These are phyloP conservation scores for Caenorhabditis becei DNA, from an alignment of 2,888 invertebrate species.

Conservation along the genomic window DNA sequence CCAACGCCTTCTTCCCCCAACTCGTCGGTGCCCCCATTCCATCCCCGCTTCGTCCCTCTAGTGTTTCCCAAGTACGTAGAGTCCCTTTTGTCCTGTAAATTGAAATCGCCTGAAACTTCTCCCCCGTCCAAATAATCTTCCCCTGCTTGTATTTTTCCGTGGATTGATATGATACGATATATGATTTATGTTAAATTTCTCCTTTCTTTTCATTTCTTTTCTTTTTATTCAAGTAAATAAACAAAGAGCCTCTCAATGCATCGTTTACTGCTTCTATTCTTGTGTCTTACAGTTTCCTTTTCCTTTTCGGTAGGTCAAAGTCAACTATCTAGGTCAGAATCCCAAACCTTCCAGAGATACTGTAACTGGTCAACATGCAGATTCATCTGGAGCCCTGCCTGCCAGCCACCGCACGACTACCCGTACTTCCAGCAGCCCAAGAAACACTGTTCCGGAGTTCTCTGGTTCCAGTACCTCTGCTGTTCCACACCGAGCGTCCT, in stretches of 20 bases:
- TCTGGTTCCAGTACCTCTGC: no score
- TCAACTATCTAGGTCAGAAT: no score
- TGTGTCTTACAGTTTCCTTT: no score
- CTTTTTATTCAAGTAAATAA: conserved; percentile 21
- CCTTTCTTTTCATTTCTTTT: conserved; percentile 2
- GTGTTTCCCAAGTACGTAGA: conserved; percentile 38
- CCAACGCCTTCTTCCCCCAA: conserved; percentile 1
- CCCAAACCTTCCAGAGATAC: no score
- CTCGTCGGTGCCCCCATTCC: conserved; percentile 56
- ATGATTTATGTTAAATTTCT: conserved; percentile 51
- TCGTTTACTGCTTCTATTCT: background rate
- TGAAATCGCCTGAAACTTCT: no score
- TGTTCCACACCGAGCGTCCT: no score
- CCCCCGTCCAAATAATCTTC: background rate
- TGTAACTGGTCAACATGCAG: no score
- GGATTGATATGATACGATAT: conserved; percentile 26
- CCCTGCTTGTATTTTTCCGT: conserved; percentile 33
- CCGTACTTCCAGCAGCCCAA: no score
- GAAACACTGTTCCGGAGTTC: no score
- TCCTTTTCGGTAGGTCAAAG: no score
- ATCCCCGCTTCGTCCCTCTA: conserved; percentile 37
- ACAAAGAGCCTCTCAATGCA: conserved; percentile 40
- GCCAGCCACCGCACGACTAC: no score
- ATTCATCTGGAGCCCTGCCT: no score
- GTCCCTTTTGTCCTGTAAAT: conserved; percentile 28